Evolutionary conservation across 2,888 invertebrate genomes (phyloP).

Genomic region (Ornithoptera alexandrae): DNA sequence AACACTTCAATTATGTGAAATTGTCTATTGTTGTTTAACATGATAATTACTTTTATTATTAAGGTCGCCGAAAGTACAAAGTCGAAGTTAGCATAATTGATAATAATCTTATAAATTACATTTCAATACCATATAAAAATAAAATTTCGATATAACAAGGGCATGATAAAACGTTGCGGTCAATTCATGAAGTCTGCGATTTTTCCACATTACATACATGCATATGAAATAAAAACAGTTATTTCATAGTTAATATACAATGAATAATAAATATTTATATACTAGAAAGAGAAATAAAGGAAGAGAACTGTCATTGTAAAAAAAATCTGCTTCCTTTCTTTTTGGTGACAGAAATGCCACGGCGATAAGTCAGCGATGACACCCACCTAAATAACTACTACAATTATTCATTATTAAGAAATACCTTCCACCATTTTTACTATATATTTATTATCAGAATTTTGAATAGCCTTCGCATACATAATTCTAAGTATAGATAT

Average conservation of each 20-base stretch:
- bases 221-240: no score
- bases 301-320: no score
- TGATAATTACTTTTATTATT: conserved; percentile 17
- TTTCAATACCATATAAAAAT: neutral
- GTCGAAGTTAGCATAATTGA: neutral
- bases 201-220: neutral
- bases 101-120: neutral
- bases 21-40: conserved; percentile 18
- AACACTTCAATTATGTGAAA: conserved; percentile 24
- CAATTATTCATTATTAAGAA: no score
- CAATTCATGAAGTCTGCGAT: neutral
- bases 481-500: neutral
- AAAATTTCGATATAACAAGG: neutral
- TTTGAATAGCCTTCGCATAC: neutral
- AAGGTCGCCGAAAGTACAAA: neutral
- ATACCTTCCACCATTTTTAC: no score
- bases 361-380: no score
- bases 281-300: no score
- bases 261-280: no score
- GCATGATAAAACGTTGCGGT: neutral
- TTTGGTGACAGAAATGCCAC: no score
- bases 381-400: no score
- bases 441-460: neutral
- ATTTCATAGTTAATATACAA: no score
- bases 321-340: no score